Evolutionary conservation across 2,113 vertebrate genomes (phyloP).

Genomic region (Indicator maculatus): DNA sequence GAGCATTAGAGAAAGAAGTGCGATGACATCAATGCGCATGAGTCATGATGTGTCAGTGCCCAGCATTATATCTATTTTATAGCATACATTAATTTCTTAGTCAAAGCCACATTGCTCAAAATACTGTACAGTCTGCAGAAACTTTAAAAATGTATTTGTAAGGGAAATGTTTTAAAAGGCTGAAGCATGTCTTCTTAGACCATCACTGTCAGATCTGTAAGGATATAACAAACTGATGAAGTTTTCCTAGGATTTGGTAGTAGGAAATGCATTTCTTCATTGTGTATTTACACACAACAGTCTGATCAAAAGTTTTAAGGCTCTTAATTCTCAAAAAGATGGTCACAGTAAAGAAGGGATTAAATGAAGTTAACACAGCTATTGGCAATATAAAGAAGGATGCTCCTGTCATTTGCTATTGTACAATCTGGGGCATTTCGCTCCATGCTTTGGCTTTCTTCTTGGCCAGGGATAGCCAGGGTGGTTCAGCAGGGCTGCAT

Average conservation of each 20-base stretch:
- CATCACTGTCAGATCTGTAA: neutral
- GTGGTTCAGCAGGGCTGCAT: constrained; percentile 79
- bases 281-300: constrained; percentile 7
- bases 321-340: constrained; percentile 38
- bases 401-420: constrained; percentile 60
- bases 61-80: neutral
- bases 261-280: constrained; percentile 38
- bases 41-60: neutral
- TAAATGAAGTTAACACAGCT: constrained; percentile 32
- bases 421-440: constrained; percentile 86
- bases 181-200: constrained; percentile 23
- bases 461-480: constrained; percentile 92
- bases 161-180: constrained; percentile 18
- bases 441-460: constrained; percentile 96
- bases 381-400: constrained; percentile 39
- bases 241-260: neutral
- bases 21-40: neutral
- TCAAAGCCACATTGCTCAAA: constrained; percentile 7
- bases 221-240: neutral
- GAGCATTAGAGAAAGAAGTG: neutral
- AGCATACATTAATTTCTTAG: neutral
- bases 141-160: neutral
- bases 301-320: constrained; percentile 47
- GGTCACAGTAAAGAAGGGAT: constrained; percentile 43
- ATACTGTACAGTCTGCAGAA: neutral